Conservation (phyloP, 2,797 vertebrate genomes). For the Sciurus carolinensis region DNA sequence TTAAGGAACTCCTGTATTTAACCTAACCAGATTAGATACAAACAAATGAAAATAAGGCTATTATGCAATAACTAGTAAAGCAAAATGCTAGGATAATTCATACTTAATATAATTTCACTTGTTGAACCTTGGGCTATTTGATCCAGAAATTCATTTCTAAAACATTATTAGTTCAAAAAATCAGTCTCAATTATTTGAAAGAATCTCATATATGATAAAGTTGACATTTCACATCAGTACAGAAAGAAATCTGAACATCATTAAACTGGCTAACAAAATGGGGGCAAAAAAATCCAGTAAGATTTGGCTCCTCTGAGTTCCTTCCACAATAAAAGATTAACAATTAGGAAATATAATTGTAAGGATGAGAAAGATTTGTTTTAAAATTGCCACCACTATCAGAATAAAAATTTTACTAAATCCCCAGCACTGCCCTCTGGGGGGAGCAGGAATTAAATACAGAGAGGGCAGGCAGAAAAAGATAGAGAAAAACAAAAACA, state of each 20-base stretch:
- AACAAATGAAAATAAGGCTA: conserved; percentile 42
- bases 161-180: conserved; percentile 35
- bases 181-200: conserved; percentile 36
- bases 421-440: background rate
- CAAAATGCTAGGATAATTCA: conserved; percentile 50
- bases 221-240: background rate
- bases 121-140: conserved; percentile 7
- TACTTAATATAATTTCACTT: conserved; percentile 12
- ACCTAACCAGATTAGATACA: background rate
- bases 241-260: background rate
- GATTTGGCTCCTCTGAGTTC: background rate
- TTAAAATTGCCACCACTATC: background rate
- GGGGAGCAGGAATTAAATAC: background rate
- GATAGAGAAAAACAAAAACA: background rate
- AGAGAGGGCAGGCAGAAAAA: background rate
- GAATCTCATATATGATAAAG: conserved; percentile 30
- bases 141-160: conserved; percentile 57
- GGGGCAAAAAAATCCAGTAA: conserved; percentile 13
- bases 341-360: conserved; percentile 33
- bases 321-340: conserved; percentile 29
- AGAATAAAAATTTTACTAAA: background rate
- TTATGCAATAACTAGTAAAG: conserved; percentile 1
- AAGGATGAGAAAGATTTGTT: background rate
- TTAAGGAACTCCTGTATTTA: conserved; percentile 47
- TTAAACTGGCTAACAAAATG: conserved; percentile 16